A percentile compares a stretch with the other conserved stretches of the same genome.
phyloP scores from a whole-genome alignment of 2,888 invertebrate species.

The Meandrusa payeni region DNA sequence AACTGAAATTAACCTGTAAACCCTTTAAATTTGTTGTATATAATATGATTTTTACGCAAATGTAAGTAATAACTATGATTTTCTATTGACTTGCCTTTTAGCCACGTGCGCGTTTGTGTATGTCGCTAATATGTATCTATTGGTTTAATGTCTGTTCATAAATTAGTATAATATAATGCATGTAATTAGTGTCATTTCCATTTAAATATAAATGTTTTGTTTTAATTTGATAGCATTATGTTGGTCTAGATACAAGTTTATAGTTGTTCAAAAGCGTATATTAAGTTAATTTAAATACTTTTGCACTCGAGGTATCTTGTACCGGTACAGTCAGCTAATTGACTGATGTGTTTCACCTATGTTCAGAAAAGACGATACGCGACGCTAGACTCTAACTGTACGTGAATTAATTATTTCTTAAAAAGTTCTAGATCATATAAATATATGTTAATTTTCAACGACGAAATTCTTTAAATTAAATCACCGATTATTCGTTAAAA shows the following conservation, averaged over 20 bases:
- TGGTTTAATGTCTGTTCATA: slow-evolving; percentile 55
- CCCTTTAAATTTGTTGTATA: no score
- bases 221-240: slow-evolving; percentile 54
- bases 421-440: slow-evolving; percentile 80
- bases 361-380: slow-evolving; percentile 36
- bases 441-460: slow-evolving; percentile 58
- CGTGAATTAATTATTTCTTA: slow-evolving; percentile 54
- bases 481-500: no score
- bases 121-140: slow-evolving; percentile 39
- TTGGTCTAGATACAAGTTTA: slow-evolving; percentile 48
- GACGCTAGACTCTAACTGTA: slow-evolving; percentile 39
- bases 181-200: slow-evolving; percentile 69
- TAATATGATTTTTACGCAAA: no score
- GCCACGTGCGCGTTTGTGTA: slow-evolving; percentile 32
- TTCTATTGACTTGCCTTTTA: slow-evolving; percentile 22
- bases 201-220: slow-evolving; percentile 60
- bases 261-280: slow-evolving; percentile 36
- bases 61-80: no score
- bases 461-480: no score
- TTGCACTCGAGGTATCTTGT: slow-evolving; percentile 36
- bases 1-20: no score
- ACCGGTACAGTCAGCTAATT: slow-evolving; percentile 39
- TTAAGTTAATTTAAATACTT: slow-evolving; percentile 40
- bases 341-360: slow-evolving; percentile 31
- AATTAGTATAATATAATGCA: slow-evolving; percentile 63